Evolutionary conservation across 2,797 vertebrate genomes (phyloP).

Genomic region (Hozukius guyotensis): DNA sequence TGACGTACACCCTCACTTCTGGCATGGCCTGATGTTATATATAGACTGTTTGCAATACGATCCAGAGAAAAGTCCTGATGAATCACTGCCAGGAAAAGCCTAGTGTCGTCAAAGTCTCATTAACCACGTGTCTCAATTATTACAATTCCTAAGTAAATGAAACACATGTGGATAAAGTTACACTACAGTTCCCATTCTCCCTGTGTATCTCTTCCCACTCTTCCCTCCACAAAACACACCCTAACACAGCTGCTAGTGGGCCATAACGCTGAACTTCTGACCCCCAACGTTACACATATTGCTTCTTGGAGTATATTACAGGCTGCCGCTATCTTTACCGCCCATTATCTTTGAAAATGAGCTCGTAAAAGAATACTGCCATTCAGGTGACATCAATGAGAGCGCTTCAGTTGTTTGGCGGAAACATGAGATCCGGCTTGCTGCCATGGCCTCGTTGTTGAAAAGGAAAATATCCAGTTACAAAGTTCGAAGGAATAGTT

Average conservation of each 20-base stretch:
- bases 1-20: slow-evolving; percentile 28
- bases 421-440: slow-evolving; percentile 54
- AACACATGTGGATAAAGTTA: not conserved
- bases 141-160: not conserved
- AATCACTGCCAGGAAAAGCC: slow-evolving; percentile 29
- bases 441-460: slow-evolving; percentile 33
- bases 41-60: slow-evolving; percentile 68
- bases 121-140: slow-evolving; percentile 6
- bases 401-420: slow-evolving; percentile 31
- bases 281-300: slow-evolving; percentile 3
- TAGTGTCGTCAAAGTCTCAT: slow-evolving; percentile 23
- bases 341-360: slow-evolving; percentile 37
- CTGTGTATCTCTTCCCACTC: not conserved
- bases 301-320: slow-evolving; percentile 4
- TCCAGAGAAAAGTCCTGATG: slow-evolving; percentile 12
- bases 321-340: slow-evolving; percentile 61
- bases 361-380: slow-evolving; percentile 55
- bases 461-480: slow-evolving; percentile 55
- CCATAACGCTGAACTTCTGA: slow-evolving; percentile 44
- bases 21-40: slow-evolving; percentile 46
- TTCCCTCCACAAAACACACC: slow-evolving; percentile 15
- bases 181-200: not conserved
- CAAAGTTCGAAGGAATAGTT: slow-evolving; percentile 22
- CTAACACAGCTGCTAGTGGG: not conserved
- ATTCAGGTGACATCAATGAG: slow-evolving; percentile 51